Conservation (phyloP, 2,113 vertebrate species). For the Thermophis baileyi region DNA sequence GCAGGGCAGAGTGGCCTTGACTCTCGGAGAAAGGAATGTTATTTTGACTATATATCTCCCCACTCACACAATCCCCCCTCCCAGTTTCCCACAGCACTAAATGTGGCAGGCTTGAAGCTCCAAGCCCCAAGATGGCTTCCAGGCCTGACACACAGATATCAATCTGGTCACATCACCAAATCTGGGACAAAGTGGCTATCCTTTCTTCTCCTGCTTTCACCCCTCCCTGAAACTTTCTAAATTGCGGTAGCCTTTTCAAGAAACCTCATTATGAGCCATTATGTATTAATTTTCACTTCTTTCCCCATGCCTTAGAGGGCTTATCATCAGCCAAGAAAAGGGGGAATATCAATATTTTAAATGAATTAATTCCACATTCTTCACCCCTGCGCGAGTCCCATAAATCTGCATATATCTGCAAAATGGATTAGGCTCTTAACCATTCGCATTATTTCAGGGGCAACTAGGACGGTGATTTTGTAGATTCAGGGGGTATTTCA, state of each 20-base stretch:
- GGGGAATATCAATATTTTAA: not conserved
- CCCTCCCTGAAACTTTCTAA: not conserved
- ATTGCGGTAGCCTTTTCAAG: not conserved
- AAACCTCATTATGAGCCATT: not conserved
- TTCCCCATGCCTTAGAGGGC: not conserved
- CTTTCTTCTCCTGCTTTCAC: not conserved
- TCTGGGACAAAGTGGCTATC: not conserved
- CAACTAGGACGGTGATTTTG: not conserved
- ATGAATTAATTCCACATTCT: not conserved
- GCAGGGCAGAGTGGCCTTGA: too few relatives aligned
- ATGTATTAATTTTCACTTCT: not conserved
- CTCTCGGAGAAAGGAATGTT: too few relatives aligned
- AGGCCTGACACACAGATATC: not conserved
- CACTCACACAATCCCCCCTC: too few relatives aligned
- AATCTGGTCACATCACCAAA: not conserved
- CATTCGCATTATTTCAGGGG: not conserved
- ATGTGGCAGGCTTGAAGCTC: too few relatives aligned
- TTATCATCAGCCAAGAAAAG: not conserved
- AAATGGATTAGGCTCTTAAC: not conserved
- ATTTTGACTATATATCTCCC: too few relatives aligned
- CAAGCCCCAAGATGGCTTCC: too few relatives aligned
- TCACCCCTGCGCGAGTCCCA: not conserved
- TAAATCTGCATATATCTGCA: not conserved
- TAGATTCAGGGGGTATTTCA: not conserved
- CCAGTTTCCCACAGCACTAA: too few relatives aligned